Conservation (phyloP, 2,888 invertebrate genomes). For the Caenorhabditis becei region DNA sequence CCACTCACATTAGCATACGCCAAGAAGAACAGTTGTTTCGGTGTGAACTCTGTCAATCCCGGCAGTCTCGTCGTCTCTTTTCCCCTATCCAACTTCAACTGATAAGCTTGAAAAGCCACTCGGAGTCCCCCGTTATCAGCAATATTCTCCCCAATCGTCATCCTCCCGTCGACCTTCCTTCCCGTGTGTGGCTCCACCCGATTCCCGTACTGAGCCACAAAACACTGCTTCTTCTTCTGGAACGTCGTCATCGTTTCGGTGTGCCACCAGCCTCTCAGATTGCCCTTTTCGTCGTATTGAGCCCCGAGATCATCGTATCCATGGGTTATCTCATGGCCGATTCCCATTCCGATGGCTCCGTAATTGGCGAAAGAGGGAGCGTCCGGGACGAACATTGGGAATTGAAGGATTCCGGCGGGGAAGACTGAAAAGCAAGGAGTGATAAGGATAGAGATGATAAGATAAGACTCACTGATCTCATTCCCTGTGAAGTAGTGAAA, state of each 20-base stretch:
- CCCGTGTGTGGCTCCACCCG: slow-evolving; percentile 72
- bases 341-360: slow-evolving; percentile 78
- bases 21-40: slow-evolving; percentile 83
- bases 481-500: slow-evolving; percentile 76
- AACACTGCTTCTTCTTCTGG: slow-evolving; percentile 77
- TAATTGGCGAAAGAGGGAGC: slow-evolving; percentile 76
- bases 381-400: slow-evolving; percentile 74
- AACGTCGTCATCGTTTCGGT: slow-evolving; percentile 74
- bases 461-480: slow-evolving; percentile 68
- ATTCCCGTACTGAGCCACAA: slow-evolving; percentile 75
- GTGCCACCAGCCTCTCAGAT: slow-evolving; percentile 76
- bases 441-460: background rate
- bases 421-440: slow-evolving; percentile 66
- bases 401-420: slow-evolving; percentile 78
- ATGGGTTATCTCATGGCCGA: slow-evolving; percentile 79
- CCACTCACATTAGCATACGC: slow-evolving; percentile 82
- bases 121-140: slow-evolving; percentile 79
- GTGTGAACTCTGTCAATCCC: slow-evolving; percentile 81
- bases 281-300: slow-evolving; percentile 76
- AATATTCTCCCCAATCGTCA: slow-evolving; percentile 79
- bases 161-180: slow-evolving; percentile 72
- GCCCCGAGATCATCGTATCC: slow-evolving; percentile 79
- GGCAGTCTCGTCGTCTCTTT: slow-evolving; percentile 77
- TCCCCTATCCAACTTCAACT: slow-evolving; percentile 63
- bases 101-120: slow-evolving; percentile 74